Evolutionary conservation across 2,888 invertebrate genomes (phyloP).

Genomic region (Caenorhabditis auriculariae): DNA sequence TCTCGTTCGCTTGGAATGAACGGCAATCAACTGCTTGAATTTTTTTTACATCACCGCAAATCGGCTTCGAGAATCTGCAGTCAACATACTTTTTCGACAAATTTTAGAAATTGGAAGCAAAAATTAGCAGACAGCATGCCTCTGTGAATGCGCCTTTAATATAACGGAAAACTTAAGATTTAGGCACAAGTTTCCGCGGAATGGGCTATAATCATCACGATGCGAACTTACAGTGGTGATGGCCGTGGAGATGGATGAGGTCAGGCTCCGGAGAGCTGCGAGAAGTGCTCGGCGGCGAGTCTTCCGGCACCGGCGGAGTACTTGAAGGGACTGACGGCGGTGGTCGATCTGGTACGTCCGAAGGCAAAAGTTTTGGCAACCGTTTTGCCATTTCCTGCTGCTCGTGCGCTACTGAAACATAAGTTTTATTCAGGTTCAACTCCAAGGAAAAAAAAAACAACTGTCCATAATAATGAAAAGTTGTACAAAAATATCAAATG

Average conservation of each 20-base stretch:
- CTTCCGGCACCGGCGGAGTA: slow-evolving; percentile 39
- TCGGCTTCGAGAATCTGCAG: too few species aligned
- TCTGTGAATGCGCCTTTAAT: too few species aligned
- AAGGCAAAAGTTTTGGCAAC: slow-evolving; percentile 21
- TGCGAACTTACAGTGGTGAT: not conserved
- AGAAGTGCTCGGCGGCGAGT: slow-evolving; percentile 38
- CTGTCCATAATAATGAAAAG: too few species aligned
- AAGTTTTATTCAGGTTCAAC: too few species aligned
- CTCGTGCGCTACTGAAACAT: slow-evolving; percentile 24
- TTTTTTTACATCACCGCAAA: too few species aligned
- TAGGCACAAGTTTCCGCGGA: not conserved
- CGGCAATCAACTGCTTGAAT: too few species aligned
- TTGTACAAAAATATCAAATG: too few species aligned
- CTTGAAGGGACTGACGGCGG: slow-evolving; percentile 32
- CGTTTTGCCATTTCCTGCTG: slow-evolving; percentile 16
- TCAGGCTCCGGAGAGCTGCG: slow-evolving; percentile 20
- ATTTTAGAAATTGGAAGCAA: too few species aligned
- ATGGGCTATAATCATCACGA: not conserved
- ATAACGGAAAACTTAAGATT: not conserved
- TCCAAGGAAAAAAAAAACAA: too few species aligned
- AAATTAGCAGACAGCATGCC: too few species aligned
- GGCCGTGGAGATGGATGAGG: slow-evolving; percentile 28
- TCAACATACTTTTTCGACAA: too few species aligned
- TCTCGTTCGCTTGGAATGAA: too few species aligned
- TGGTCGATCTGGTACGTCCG: slow-evolving; percentile 29